Conservation (phyloP, 2,113 vertebrate genomes). For the Natator depressus region DNA sequence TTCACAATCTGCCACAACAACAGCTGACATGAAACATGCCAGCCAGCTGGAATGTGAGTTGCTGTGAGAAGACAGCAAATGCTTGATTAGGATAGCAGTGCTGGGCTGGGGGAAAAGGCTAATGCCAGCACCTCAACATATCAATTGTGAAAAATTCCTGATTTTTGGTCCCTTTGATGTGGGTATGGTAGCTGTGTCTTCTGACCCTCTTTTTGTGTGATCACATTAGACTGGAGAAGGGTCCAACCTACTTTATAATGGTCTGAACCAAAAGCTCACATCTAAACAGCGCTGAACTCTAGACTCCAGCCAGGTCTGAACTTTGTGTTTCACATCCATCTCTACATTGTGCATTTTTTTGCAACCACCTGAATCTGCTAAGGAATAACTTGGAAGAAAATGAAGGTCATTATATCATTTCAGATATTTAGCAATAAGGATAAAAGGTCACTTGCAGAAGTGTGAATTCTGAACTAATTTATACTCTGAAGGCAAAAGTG, state of each 20-base stretch:
- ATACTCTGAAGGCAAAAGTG: background rate
- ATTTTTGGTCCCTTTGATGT: background rate
- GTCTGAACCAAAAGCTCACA: background rate
- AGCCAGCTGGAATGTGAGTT: background rate
- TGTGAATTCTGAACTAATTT: background rate
- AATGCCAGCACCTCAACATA: background rate
- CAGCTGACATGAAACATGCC: background rate
- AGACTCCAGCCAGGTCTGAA: background rate
- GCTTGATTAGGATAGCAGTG: background rate
- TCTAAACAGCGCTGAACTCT: fast-evolving
- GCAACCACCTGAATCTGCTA: background rate
- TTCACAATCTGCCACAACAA: background rate
- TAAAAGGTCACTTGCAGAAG: background rate
- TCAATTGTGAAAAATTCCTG: background rate
- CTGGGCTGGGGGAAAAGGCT: background rate
- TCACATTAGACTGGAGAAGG: background rate
- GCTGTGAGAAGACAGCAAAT: background rate
- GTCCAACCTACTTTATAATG: background rate
- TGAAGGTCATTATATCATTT: background rate
- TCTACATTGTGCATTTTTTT: background rate
- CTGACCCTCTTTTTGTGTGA: background rate
- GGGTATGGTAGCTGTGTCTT: background rate
- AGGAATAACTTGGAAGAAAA: background rate
- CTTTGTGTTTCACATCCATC: background rate
- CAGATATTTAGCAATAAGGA: background rate